phyloP scores from a whole-genome alignment of 2,113 vertebrate genomes.

The Eudyptes chrysolophus region DNA sequence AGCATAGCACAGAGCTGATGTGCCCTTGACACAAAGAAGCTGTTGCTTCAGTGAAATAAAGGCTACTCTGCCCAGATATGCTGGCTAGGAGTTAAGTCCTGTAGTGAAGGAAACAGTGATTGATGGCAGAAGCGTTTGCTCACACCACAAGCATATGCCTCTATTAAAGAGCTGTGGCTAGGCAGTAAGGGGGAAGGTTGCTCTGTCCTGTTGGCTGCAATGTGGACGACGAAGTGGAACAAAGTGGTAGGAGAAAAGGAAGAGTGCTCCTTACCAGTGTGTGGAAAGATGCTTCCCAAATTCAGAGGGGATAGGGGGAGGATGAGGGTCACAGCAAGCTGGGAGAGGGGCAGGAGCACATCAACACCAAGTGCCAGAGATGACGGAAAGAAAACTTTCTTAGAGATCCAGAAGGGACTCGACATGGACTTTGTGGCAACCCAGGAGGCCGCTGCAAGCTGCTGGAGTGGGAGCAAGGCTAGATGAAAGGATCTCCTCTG shows the following conservation, averaged over 20 bases:
- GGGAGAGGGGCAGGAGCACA: not conserved
- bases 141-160: not conserved
- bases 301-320: not conserved
- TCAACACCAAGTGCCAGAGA: not conserved
- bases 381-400: fast-evolving
- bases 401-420: not conserved
- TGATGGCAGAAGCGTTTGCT: not conserved
- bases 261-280: fast-evolving
- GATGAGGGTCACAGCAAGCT: not conserved
- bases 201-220: not conserved
- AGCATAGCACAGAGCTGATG: not conserved
- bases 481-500: not conserved
- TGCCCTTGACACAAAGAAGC: not conserved
- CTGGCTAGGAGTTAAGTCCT: not conserved
- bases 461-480: not conserved
- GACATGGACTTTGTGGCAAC: fast-evolving
- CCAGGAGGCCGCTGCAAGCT: not conserved
- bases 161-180: not conserved
- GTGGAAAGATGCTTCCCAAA: not conserved
- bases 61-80: not conserved
- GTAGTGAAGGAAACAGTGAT: not conserved
- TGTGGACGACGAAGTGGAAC: not conserved
- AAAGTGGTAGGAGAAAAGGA: not conserved
- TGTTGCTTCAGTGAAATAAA: not conserved
- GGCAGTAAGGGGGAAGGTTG: not conserved